Conservation (phyloP, 2,888 invertebrate species). For the Tinea semifulvella region DNA sequence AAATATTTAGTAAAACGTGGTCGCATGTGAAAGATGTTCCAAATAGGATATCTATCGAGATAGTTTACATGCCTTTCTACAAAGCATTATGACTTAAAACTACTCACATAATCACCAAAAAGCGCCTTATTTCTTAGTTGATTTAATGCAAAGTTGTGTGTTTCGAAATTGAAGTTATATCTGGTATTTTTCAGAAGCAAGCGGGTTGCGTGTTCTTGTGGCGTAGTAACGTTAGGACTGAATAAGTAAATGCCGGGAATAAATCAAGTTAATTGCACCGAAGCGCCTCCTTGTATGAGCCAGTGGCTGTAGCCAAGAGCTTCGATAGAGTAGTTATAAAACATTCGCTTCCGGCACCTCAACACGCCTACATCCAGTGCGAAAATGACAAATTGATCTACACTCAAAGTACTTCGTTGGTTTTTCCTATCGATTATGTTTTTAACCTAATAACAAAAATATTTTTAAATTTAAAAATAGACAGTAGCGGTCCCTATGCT, state of each 20-base stretch:
- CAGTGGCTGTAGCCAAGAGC: slow-evolving; percentile 22
- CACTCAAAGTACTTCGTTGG: too few species aligned
- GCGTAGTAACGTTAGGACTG: slow-evolving; percentile 55
- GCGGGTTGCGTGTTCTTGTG: slow-evolving; percentile 41
- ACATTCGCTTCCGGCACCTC: slow-evolving; percentile 13
- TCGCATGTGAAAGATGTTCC: slow-evolving; percentile 42
- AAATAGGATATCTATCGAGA: slow-evolving; percentile 34
- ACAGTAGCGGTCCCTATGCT: too few species aligned
- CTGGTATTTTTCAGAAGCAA: slow-evolving; percentile 28
- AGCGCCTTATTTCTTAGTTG: not conserved
- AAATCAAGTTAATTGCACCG: slow-evolving; percentile 66
- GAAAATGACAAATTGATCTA: not conserved
- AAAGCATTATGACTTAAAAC: slow-evolving; percentile 22
- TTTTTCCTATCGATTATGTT: too few species aligned
- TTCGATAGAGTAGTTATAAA: slow-evolving; percentile 14
- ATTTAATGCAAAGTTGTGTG: slow-evolving; percentile 24
- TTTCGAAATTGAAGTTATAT: slow-evolving; percentile 23
- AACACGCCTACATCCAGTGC: slow-evolving; percentile 2
- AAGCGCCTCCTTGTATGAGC: slow-evolving; percentile 58
- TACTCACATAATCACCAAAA: not conserved
- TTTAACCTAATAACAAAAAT: too few species aligned
- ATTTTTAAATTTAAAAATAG: too few species aligned
- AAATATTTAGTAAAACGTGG: slow-evolving; percentile 39
- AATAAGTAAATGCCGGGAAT: slow-evolving; percentile 63
- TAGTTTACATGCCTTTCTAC: slow-evolving; percentile 29